phyloP scores from a whole-genome alignment of 2,113 vertebrate species.

The Etheostoma cragini region DNA sequence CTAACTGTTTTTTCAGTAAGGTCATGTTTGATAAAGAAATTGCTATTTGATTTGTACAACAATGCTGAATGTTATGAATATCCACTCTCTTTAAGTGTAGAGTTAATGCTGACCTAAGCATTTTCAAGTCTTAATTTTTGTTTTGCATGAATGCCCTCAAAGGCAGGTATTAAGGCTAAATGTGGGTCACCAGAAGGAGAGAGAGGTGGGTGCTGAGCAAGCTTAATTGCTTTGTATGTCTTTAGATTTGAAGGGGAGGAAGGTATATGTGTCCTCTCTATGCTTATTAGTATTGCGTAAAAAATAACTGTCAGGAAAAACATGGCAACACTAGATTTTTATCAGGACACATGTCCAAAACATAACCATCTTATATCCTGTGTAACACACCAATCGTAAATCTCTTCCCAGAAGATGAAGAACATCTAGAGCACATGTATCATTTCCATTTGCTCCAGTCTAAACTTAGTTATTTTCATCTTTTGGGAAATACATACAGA shows the following conservation, averaged over 20 bases:
- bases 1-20: conserved; percentile 10
- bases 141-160: conserved; percentile 42
- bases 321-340: background rate
- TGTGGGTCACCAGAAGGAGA: conserved; percentile 61
- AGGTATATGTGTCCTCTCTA: background rate
- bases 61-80: conserved; percentile 7
- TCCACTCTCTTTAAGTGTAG: conserved; percentile 25
- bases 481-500: conserved; percentile 63
- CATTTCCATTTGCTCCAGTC: conserved; percentile 50
- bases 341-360: conserved; percentile 3
- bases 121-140: conserved; percentile 45
- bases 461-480: conserved; percentile 68
- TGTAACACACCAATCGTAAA: conserved; percentile 58
- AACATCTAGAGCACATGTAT: conserved; percentile 67
- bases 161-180: conserved; percentile 59
- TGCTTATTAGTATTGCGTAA: conserved; percentile 1
- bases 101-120: conserved; percentile 56
- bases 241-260: conserved; percentile 31
- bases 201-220: conserved; percentile 50
- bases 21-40: conserved; percentile 16
- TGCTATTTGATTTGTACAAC: conserved; percentile 31
- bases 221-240: conserved; percentile 57
- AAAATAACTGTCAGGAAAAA: conserved; percentile 10
- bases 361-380: conserved; percentile 18
- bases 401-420: conserved; percentile 47